Base-by-base conservation (phyloP, 2,797 vertebrate species). In the Odontamblyopus rebecca region DNA sequence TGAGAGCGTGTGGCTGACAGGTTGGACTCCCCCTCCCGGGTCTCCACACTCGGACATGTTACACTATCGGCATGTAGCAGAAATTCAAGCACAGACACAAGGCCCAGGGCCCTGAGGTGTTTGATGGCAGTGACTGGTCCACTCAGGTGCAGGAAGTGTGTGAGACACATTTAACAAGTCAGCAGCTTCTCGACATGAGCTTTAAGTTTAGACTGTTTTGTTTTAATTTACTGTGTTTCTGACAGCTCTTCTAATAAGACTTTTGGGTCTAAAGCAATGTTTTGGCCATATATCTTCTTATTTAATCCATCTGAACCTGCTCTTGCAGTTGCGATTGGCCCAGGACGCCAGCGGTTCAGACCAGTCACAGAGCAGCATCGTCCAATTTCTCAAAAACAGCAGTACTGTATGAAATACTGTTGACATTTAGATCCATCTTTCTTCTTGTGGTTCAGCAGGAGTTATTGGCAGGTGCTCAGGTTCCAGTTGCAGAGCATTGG, bases 31-130 rank as follows among this genome's bases (percentile, higher is more conserved):
- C 78, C 70, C 79, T 71, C 57, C 72, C 23, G 76, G 83, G 90
- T 83, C 83, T 86, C 71, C 81, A 83, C 85, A 63, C 76, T 82
- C 75, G 89, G 82, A 78, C 83, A 84, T 73, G 73, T 93, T 94
- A 91, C 92, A 89, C 88, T 83, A 79, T 62, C 76, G 92, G 90
- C 82, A 92, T 93, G 79, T 85, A 76, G 78, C 84, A 87, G 89
- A 88, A 92, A 91, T 92, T 86, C 88, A 89, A 89, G 90, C 86
- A 81, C 79, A 82, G 81, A 84, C 73, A 48, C 77, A 56, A 16
- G 81, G 71, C 78, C 68, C 77, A 53, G 13, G 80, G 71, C 78
- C 68, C 76, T 76, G 80, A 88, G 90, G 92, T 91, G 91, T 92
- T 82, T 78, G 82, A 81, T 78, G 85, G 70, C 73, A 72, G 67